Base-by-base conservation (phyloP, 1,140 invertebrate species). In the Nephila pilipes region DNA sequence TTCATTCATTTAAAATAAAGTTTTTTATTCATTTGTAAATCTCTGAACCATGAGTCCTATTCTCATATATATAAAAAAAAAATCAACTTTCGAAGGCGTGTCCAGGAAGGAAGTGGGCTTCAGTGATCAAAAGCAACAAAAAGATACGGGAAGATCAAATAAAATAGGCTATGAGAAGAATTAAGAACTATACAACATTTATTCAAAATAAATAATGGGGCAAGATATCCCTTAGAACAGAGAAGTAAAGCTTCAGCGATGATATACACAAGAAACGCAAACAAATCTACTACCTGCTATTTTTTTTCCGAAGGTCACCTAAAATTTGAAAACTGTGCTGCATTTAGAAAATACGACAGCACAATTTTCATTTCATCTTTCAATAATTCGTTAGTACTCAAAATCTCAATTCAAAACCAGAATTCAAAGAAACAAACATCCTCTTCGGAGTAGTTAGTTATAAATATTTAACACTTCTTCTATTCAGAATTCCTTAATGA, bases 181-280 rank as follows among this genome's bases (percentile, higher is more conserved):
- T 22, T 60, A 60, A 60, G 18, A 10, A 75, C 69, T 75, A 75
- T 36, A 75, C 29, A 3, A 32, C 69, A 18, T 75, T 75, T 75
- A 75, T 75, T 75, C 36, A 29, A 75, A 75, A 75, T 75, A 75
- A 46, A 75, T 75, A 75, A 75, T 75, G 69, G 29, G 20, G 29
- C 69, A 18, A 18, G 32, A 75, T 32, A 18, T 29, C 29, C 29
- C 18, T 75, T 75, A 75, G 18, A 25, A 75, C 32, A 75, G 29
- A 36, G 69, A 16, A 36, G 69, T 75, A 75, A 75, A 75, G 69
- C 25, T 29, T 75, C 25, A 75, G 69, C 18, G 32, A 32, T 75
- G 29, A 75, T 75, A 36, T 32, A 36, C 25, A 75, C 29, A 75
- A 32, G 69, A 75, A 32, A 32, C 5, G 32, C 3, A 18, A 29